Evolutionary conservation across 2,113 vertebrate genomes (phyloP).

Genomic region (Phyllopteryx taeniolatus): DNA sequence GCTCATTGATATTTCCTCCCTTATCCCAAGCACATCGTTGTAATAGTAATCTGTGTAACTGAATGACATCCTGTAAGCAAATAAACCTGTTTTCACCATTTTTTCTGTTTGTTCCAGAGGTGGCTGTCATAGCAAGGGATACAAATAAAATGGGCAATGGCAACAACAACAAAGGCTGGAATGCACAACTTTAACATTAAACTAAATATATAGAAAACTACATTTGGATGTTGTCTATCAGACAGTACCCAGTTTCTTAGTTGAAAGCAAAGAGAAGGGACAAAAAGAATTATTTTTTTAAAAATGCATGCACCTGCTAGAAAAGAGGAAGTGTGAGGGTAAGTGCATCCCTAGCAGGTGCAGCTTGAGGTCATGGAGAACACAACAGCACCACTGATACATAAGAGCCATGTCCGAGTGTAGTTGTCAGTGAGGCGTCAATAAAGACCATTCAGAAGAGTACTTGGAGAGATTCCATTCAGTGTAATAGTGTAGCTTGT

Average conservation of each 20-base stretch:
- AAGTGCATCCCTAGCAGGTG: constrained; percentile 74
- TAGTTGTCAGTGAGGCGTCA: neutral
- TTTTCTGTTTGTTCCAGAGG: constrained; percentile 54
- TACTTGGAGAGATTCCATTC: neutral
- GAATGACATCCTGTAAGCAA: constrained; percentile 72
- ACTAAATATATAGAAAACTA: constrained; percentile 74
- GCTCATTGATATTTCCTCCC: constrained; percentile 48
- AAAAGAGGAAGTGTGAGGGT: constrained; percentile 59
- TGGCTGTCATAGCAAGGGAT: constrained; percentile 70
- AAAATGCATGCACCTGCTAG: constrained; percentile 61
- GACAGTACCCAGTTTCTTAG: constrained; percentile 63
- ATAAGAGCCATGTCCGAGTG: neutral
- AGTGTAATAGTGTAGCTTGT: neutral
- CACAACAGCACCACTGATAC: constrained; percentile 18
- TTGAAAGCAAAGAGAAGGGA: constrained; percentile 50
- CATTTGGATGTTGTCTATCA: constrained; percentile 59
- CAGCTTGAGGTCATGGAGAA: constrained; percentile 60
- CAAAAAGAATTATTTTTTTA: constrained; percentile 6
- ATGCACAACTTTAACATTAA: constrained; percentile 73
- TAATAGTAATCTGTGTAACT: constrained; percentile 74
- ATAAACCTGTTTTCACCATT: constrained; percentile 40
- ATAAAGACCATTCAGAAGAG: neutral
- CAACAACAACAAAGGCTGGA: constrained; percentile 73
- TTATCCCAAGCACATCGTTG: constrained; percentile 63
- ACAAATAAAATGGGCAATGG: constrained; percentile 68